Conservation (phyloP, 1,140 invertebrate genomes). For the Caenorhabditis brenneri region DNA sequence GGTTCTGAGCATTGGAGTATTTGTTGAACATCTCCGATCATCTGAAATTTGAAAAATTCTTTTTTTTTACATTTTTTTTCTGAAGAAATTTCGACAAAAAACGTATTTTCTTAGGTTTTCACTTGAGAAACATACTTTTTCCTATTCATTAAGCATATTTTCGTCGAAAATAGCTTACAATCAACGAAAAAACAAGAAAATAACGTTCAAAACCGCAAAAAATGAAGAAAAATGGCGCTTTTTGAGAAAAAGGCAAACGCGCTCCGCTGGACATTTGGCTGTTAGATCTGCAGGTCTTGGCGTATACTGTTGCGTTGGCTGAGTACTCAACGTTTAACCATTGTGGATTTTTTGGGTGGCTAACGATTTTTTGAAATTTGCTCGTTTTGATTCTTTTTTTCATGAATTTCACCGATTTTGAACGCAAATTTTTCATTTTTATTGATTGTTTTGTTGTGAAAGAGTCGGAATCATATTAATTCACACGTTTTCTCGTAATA, state of each 20-base stretch:
- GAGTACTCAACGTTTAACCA: slow-evolving; percentile 22
- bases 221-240: background rate
- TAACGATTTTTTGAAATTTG: background rate
- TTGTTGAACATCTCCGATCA: slow-evolving; percentile 42
- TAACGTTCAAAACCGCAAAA: background rate
- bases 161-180: too few species aligned
- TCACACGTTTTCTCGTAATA: too few species aligned
- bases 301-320: background rate
- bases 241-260: background rate
- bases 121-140: too few species aligned
- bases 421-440: background rate
- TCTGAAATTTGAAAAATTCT: background rate
- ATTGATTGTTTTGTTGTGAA: too few species aligned
- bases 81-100: background rate
- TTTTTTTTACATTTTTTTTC: background rate
- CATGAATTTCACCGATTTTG: background rate
- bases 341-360: background rate
- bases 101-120: too few species aligned
- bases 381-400: background rate
- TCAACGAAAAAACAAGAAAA: background rate
- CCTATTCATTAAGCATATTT: too few species aligned
- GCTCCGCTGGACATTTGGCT: slow-evolving; percentile 23
- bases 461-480: too few species aligned
- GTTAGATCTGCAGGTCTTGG: background rate
- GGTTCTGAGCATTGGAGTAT: slow-evolving; percentile 4